Conservation (phyloP, 2,888 invertebrate genomes). For the Phortica magna region DNA sequence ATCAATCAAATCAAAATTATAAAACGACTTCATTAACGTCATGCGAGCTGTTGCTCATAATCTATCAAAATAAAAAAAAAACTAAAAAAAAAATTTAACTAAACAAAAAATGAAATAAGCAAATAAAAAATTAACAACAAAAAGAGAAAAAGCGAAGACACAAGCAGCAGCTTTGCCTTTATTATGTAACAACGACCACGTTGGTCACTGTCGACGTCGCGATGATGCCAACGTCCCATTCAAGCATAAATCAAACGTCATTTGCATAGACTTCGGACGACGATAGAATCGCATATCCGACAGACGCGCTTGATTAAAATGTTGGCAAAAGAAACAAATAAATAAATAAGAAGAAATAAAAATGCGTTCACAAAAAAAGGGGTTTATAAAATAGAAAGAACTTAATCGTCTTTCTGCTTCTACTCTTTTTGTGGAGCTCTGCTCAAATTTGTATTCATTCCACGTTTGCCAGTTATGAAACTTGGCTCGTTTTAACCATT, state of each 20-base stretch:
- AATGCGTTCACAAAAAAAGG: not conserved
- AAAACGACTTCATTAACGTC: conserved; percentile 9
- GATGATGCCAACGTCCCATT: not conserved
- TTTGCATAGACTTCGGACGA: conserved; percentile 26
- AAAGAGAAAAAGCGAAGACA: not conserved
- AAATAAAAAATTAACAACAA: not conserved
- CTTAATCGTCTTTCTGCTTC: not conserved
- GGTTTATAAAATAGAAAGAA: too few relatives aligned
- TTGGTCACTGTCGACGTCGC: not conserved
- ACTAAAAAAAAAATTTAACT: not conserved
- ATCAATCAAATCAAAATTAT: not conserved
- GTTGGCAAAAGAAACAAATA: not conserved
- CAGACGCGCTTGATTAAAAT: not conserved
- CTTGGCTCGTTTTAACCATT: not conserved
- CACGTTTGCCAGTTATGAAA: not conserved
- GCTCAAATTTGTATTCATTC: conserved; percentile 1
- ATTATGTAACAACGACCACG: conserved; percentile 16
- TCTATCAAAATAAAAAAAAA: conserved; percentile 14
- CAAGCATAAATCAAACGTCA: conserved; percentile 1
- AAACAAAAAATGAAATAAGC: not conserved
- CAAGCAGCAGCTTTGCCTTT: conserved; percentile 8
- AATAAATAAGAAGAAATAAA: not conserved
- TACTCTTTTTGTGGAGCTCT: not conserved
- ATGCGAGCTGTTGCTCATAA: not conserved
- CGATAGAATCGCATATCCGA: conserved; percentile 24